Evolutionary conservation across 2,797 vertebrate species (phyloP), one percentile per base, ranked within the genome.

Genomic region (Megaceryle alcyon): DNA sequence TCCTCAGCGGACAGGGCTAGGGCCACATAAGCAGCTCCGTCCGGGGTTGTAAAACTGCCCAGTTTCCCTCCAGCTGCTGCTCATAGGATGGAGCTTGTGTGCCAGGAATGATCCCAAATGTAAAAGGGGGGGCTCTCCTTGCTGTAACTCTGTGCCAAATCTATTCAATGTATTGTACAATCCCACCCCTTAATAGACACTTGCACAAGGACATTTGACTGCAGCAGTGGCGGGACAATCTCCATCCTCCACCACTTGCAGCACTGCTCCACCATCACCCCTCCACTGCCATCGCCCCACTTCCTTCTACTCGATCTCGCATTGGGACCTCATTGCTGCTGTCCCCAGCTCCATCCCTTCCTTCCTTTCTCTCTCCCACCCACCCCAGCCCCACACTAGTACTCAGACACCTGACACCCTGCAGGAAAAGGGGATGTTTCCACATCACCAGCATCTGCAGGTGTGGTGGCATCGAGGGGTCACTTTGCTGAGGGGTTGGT

Each of bases 111-210:
- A 49, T 12, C 25, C 69, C 53, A 1, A 7, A 17, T 0, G 73
- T 70, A 7, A 70, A 59, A 46, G 46, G 15, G 22, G 31, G 2
- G 17, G 3, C 29, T 44, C 2, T 35, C n/a, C 43, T 26, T 6
- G 28, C 51, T 21, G 22, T 3, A 51, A 3, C 22, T 14, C 46
- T 10, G 2, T 2, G 22, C 1, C 41, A 18, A 6, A 1, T 3
- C 2, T 1, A 2, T 31, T 26, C 44, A 10, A 25, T 1, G 1
- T 2, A 5, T 1, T 31, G 3, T 19, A 8, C 51, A 9, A 12
- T 0, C 57, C 83, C 75, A 12, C 4, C 33, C 23, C 20, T 16
- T 3, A 9, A 2, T 9, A 2, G 0, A 2, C 25, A 3, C 4
- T 5, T 1, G 23, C 8, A 57, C 8, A 9, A 7, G 64, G 77